phyloP scores from a whole-genome alignment of 1,140 invertebrate genomes.

The Drosophila baimaii region DNA sequence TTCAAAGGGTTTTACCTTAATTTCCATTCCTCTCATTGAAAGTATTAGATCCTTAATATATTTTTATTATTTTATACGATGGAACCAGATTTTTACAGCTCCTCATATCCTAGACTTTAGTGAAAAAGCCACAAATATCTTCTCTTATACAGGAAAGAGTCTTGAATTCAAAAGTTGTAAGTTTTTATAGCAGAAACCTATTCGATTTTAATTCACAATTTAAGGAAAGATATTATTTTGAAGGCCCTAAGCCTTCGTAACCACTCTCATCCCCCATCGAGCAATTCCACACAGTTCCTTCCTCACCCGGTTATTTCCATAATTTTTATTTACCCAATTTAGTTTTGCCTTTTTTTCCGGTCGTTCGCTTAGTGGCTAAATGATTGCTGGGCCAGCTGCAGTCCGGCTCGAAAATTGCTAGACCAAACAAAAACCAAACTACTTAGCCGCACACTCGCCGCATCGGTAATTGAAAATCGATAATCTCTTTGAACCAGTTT shows the following conservation, averaged over 20 bases:
- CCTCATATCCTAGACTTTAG: not conserved
- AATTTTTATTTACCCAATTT: conserved; percentile 47
- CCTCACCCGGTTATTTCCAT: no score
- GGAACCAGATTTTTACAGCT: no score
- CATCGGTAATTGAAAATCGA: conserved; percentile 80
- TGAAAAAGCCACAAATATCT: not conserved
- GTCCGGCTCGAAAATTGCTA: conserved; percentile 72
- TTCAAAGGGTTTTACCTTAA: no score
- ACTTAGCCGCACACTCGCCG: conserved; percentile 80
- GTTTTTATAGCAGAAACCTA: not conserved
- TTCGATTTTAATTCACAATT: not conserved
- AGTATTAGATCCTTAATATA: not conserved
- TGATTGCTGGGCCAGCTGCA: conserved; percentile 65
- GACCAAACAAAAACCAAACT: conserved; percentile 83
- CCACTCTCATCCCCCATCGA: not conserved
- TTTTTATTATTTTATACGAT: no score
- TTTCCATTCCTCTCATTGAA: not conserved
- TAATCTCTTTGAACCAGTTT: conserved; percentile 82
- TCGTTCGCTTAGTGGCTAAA: conserved; percentile 49
- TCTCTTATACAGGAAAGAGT: rapidly evolving
- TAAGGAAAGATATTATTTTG: not conserved
- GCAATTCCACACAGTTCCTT: not conserved
- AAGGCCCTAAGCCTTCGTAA: no score
- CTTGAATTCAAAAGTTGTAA: not conserved
- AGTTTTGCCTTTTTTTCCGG: conserved; percentile 16